phyloP scores from a whole-genome alignment of 1,140 invertebrate genomes.

The Dinoponera quadriceps region DNA sequence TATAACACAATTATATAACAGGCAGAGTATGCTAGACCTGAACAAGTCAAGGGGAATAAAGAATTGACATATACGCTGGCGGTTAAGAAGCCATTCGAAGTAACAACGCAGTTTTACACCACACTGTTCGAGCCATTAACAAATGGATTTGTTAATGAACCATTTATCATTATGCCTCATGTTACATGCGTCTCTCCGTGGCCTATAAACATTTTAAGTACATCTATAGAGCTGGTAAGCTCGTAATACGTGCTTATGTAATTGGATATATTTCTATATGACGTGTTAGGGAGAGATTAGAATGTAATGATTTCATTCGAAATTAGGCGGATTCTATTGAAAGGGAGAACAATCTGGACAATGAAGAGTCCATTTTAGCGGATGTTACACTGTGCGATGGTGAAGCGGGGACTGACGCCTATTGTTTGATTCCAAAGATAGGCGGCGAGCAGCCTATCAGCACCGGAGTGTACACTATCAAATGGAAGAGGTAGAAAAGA shows the following conservation, averaged over 20 bases:
- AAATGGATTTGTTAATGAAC: constrained; percentile 89
- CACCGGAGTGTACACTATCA: constrained; percentile 90
- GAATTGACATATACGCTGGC: constrained; percentile 88
- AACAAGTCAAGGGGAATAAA: constrained; percentile 84
- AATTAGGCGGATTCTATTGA: constrained; percentile 80
- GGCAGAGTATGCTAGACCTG: constrained; percentile 81
- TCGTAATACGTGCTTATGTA: background rate
- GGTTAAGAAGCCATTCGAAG: constrained; percentile 90
- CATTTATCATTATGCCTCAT: constrained; percentile 90
- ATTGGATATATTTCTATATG: constrained; percentile 14
- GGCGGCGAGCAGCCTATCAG: constrained; percentile 86
- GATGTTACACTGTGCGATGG: constrained; percentile 80
- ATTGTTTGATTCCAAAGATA: constrained; percentile 84
- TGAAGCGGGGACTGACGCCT: constrained; percentile 86
- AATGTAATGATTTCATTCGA: background rate
- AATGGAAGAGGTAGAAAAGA: constrained; percentile 91
- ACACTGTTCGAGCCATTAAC: constrained; percentile 88
- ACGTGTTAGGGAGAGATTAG: background rate
- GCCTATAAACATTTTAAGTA: constrained; percentile 89
- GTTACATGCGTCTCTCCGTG: constrained; percentile 90
- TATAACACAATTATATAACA: constrained; percentile 79
- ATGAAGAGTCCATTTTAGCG: constrained; percentile 75
- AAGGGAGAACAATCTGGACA: constrained; percentile 71
- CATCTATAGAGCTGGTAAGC: constrained; percentile 88
- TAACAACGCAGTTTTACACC: constrained; percentile 89